Conservation (phyloP, 2,797 vertebrate species). For the Ctenopoma kingsleyae region DNA sequence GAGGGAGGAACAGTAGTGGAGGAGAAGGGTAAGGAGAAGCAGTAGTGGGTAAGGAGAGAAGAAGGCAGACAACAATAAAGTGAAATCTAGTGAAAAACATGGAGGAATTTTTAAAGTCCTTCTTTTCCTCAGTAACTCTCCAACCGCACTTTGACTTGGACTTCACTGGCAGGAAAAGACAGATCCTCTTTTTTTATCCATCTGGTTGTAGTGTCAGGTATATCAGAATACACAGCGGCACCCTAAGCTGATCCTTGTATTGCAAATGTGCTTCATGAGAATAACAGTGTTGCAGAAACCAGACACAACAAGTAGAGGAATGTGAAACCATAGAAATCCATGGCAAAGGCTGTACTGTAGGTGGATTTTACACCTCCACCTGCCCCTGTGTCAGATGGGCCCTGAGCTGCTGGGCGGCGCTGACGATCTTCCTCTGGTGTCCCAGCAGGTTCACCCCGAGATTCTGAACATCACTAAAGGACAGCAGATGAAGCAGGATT, state of each 20-base stretch:
- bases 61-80: constrained; percentile 55
- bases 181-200: constrained; percentile 21
- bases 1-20: constrained; percentile 27
- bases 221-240: constrained; percentile 34
- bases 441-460: constrained; percentile 94
- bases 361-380: constrained; percentile 83
- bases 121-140: constrained; percentile 39
- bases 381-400: constrained; percentile 85
- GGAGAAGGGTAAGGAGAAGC: no score
- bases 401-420: constrained; percentile 91
- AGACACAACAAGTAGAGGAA: constrained; percentile 55
- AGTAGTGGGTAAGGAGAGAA: constrained; percentile 45
- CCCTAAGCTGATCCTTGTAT: constrained; percentile 19
- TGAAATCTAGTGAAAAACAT: constrained; percentile 70
- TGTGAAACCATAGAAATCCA: constrained; percentile 46
- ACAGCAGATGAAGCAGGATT: constrained; percentile 33
- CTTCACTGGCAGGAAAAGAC: constrained; percentile 48
- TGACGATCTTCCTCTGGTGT: constrained; percentile 96
- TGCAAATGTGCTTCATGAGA: constrained; percentile 46
- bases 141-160: constrained; percentile 45
- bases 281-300: constrained; percentile 44
- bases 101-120: constrained; percentile 50
- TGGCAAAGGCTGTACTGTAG: constrained; percentile 25
- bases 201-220: constrained; percentile 51
- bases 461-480: constrained; percentile 90